phyloP scores from a whole-genome alignment of 2,113 vertebrate genomes.

The Sylvicapra grimmia region DNA sequence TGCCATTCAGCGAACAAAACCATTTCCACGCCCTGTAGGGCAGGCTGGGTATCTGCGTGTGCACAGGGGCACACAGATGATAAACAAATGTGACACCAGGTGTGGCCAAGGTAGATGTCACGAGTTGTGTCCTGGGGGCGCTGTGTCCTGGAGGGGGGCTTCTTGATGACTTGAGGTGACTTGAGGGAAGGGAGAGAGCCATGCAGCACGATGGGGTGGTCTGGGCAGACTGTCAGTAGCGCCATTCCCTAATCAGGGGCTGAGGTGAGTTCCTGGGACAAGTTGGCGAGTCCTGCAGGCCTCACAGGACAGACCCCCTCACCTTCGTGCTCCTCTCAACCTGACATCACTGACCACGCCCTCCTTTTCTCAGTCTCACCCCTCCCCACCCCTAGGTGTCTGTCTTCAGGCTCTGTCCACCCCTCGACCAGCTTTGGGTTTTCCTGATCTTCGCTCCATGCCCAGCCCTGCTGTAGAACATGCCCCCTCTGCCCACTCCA shows the following conservation, averaged over 20 bases:
- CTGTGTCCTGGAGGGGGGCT: no score
- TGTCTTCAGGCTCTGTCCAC: background rate
- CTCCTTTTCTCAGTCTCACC: background rate
- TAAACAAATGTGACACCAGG: background rate
- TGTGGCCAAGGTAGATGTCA: background rate
- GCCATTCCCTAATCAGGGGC: background rate
- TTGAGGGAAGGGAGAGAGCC: background rate
- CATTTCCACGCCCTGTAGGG: background rate
- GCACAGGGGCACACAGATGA: no score
- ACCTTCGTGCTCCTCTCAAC: background rate
- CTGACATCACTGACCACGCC: background rate
- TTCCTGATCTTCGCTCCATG: background rate
- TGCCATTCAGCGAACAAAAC: background rate
- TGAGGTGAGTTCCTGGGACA: background rate
- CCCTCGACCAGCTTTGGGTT: background rate
- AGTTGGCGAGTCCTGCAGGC: background rate
- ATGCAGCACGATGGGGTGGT: accelerated
- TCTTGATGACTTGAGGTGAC: background rate
- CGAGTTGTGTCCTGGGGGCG: background rate
- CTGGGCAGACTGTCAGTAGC: background rate
- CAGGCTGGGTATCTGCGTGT: background rate
- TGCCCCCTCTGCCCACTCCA: background rate
- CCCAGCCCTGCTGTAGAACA: background rate
- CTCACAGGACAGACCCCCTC: background rate
- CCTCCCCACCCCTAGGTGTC: background rate